phyloP scores from a whole-genome alignment of 2,888 invertebrate genomes.

The Cryptocephalus moraei region DNA sequence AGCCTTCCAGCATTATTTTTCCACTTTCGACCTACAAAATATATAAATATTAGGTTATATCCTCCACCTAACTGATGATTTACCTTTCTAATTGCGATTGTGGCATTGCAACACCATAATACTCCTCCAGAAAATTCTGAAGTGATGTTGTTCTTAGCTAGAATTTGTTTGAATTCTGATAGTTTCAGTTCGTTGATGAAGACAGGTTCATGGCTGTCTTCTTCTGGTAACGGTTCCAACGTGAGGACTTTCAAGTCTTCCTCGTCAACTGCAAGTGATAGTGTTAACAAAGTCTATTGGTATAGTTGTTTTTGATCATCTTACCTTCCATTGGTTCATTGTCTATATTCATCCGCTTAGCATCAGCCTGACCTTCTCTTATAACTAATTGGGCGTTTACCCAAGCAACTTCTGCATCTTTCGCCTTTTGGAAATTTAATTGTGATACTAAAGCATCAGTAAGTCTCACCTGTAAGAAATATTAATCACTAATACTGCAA shows the following conservation, averaged over 20 bases:
- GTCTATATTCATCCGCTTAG: conserved; percentile 36
- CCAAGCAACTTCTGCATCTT: conserved; percentile 95
- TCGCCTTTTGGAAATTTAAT: conserved; percentile 72
- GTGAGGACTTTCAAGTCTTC: conserved; percentile 54
- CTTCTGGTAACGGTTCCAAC: conserved; percentile 52
- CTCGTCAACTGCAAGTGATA: conserved; percentile 34
- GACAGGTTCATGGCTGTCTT: conserved; percentile 66
- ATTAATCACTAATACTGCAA: background rate
- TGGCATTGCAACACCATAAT: conserved; percentile 86
- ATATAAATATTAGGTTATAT: background rate
- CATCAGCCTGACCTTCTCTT: conserved; percentile 50
- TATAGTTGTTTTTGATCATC: background rate
- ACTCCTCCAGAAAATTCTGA: conserved; percentile 89
- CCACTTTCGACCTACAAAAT: conserved; percentile 77
- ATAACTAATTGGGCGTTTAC: conserved; percentile 69
- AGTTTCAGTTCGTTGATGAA: conserved; percentile 90
- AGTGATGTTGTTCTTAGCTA: conserved; percentile 62
- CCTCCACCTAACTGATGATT: conserved; percentile 17
- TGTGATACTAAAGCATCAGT: conserved; percentile 86
- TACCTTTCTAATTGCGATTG: conserved; percentile 79
- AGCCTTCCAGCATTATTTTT: conserved; percentile 86
- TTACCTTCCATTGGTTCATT: conserved; percentile 40
- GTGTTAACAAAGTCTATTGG: background rate
- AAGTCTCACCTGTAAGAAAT: conserved; percentile 59
- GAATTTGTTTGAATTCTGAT: conserved; percentile 78